Base-by-base conservation (phyloP, 1,140 invertebrate species). In the Orussus abietinus region DNA sequence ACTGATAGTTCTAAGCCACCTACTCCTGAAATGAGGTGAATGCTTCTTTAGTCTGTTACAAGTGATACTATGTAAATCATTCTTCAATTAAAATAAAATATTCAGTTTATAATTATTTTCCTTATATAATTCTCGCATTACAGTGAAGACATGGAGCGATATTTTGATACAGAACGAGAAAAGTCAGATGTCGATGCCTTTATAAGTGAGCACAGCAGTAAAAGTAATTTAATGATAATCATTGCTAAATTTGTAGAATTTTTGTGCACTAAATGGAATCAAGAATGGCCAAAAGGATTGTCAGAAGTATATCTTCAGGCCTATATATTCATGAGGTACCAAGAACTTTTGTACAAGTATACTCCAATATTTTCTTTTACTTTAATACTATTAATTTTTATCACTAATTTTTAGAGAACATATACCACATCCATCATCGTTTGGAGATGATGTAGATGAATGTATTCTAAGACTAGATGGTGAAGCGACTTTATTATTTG, bases 121-220 rank as follows among this genome's bases (percentile, higher is more conserved):
- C 7, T 17, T 4, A 11, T 6, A 14, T 3, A 20, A 31, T 13
- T 43, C 33, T 9, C 31, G 39, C 41, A 19, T 21, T 33, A 28
- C 25, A 56, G 34, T 20, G 42, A 52, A 31, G 52, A 46, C 21
- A 36, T 46, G 41, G 66, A 66, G 20, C 39, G 60, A 31, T 87
- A 87, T 65, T 87, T 88, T 69, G 79, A 76, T 12, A 77, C 78
- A 12, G 76, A 82, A 17, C 55, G 62, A 18, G 86, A 88, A 75
- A 72, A 61, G 32, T 60, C 63, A 10, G 83, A 87, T 59, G 80
- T 87, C 1, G 69, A 77, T 42, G 59, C 70, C 26, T 85, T 86
- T 52, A 78, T 86, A 53, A 71, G 65, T 20, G 69, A 77, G 59
- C 70, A 79, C 32, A 66, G 62, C 41, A 48, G 58, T 13, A 66